These are phyloP conservation scores for Lochmaea capreae DNA, from an alignment of 2,888 invertebrate genomes.

Conservation along the genomic window DNA sequence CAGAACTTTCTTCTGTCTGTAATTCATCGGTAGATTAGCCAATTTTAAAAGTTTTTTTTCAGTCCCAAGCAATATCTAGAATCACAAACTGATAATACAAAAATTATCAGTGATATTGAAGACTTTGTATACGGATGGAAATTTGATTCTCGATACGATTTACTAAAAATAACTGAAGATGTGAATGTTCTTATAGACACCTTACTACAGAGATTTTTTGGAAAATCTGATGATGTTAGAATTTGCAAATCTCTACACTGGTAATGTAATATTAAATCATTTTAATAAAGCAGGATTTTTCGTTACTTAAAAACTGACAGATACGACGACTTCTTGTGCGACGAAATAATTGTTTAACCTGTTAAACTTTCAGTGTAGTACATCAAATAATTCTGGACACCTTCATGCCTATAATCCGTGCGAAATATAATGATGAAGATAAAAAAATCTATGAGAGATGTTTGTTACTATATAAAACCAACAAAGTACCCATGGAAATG, in stretches of 20 bases:
- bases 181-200: constrained; percentile 34
- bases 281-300: too few species aligned
- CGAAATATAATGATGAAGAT: constrained; percentile 58
- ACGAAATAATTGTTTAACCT: neutral
- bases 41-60: constrained; percentile 3
- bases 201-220: constrained; percentile 30
- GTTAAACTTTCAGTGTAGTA: constrained; percentile 49
- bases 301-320: too few species aligned
- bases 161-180: constrained; percentile 39
- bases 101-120: constrained; percentile 40
- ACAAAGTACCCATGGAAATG: neutral
- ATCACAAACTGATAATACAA: constrained; percentile 24
- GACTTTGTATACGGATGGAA: constrained; percentile 39
- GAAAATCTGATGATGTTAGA: constrained; percentile 9
- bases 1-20: neutral
- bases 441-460: constrained; percentile 57
- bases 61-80: constrained; percentile 36
- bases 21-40: neutral
- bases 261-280: constrained; percentile 29
- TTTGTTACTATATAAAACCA: constrained; percentile 17
- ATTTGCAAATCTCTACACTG: constrained; percentile 40
- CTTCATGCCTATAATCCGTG: constrained; percentile 59
- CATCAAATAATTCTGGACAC: constrained; percentile 59
- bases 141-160: constrained; percentile 37
- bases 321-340: too few species aligned